These are phyloP conservation scores for Coremacera marginata DNA, from an alignment of 2,888 invertebrate species.

Conservation along the genomic window DNA sequence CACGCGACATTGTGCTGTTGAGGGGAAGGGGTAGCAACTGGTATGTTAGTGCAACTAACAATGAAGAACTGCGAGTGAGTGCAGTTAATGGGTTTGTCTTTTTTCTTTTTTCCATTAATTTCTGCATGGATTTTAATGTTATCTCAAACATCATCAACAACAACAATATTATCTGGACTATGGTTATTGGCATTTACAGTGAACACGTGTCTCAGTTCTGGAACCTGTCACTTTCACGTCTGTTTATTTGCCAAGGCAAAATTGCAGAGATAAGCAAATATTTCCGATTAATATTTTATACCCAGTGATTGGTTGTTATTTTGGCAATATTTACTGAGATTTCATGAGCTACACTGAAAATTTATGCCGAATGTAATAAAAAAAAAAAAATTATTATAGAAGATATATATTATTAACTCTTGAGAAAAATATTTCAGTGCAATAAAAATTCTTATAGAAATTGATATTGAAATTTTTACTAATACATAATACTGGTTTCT, in stretches of 20 bases:
- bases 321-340: not conserved
- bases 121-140: not conserved
- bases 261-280: slow-evolving; percentile 1
- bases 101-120: not conserved
- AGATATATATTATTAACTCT: too few relatives aligned
- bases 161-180: not conserved
- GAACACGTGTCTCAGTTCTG: slow-evolving; percentile 30
- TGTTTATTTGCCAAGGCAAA: not conserved
- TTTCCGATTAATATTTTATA: slow-evolving; percentile 19
- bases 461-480: too few relatives aligned
- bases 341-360: too few relatives aligned
- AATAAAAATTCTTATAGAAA: too few relatives aligned
- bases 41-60: not conserved
- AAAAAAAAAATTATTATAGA: too few relatives aligned
- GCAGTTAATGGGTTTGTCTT: slow-evolving; percentile 9
- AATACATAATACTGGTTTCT: too few relatives aligned
- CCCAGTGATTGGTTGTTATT: not conserved
- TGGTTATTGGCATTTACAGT: not conserved
- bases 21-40: not conserved
- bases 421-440: too few relatives aligned
- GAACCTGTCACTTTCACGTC: slow-evolving; percentile 35
- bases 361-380: not conserved
- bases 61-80: not conserved
- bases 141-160: not conserved
- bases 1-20: not conserved